A percentile compares a stretch with the other conserved stretches of the same genome.
Conservation (phyloP, 2,113 vertebrate species). For the Laticauda laticaudata region DNA sequence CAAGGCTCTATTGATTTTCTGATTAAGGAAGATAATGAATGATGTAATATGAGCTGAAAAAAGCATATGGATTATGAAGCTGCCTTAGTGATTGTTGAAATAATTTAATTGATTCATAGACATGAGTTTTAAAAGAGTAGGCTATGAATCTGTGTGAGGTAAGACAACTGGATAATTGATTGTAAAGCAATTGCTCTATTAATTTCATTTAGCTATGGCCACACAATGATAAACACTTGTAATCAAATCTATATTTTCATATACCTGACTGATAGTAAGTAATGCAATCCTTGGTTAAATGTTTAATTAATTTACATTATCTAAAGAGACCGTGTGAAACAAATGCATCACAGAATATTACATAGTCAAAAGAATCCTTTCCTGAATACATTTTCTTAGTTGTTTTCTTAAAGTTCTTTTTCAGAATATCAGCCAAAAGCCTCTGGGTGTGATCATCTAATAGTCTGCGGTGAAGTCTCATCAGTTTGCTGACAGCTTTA, state of each 20-base stretch:
- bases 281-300: conserved; percentile 5
- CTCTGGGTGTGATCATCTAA: not conserved
- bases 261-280: not conserved
- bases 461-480: not conserved
- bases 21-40: conserved; percentile 3
- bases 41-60: not conserved
- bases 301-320: conserved; percentile 7
- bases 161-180: not conserved
- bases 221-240: not conserved
- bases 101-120: conserved; percentile 13
- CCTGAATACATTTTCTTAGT: not conserved
- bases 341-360: not conserved
- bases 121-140: not conserved
- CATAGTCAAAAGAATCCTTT: not conserved
- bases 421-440: not conserved
- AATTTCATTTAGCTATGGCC: not conserved
- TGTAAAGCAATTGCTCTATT: not conserved
- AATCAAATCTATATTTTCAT: conserved; percentile 2
- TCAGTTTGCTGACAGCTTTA: not conserved
- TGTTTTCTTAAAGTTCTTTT: not conserved
- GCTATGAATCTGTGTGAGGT: not conserved
- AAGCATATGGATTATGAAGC: conserved; percentile 14
- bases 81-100: not conserved
- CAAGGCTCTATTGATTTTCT: not conserved
- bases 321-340: not conserved